Percentiles rank a stretch among this genome's conserved stretches.
These are phyloP conservation scores for Baccha elongata DNA, from an alignment of 2,888 invertebrate species.

Conservation along the genomic window DNA sequence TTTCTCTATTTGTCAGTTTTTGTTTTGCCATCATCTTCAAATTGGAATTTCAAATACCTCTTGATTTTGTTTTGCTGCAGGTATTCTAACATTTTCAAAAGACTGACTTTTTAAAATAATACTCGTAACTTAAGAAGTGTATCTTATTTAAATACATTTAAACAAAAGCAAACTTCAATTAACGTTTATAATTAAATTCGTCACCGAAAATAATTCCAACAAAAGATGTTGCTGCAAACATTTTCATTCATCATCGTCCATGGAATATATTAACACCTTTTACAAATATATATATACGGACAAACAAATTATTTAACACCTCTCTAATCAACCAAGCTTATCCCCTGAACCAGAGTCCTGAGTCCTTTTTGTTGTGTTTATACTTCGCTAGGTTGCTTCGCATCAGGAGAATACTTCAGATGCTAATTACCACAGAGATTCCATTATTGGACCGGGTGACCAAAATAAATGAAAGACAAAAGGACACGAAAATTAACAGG, in stretches of 20 bases:
- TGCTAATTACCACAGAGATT: constrained; percentile 54
- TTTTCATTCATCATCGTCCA: constrained; percentile 36
- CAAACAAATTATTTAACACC: constrained; percentile 35
- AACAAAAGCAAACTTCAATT: constrained; percentile 27
- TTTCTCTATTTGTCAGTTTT: constrained; percentile 19
- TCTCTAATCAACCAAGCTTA: constrained; percentile 34
- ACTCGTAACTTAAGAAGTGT: background rate
- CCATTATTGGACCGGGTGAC: constrained; percentile 59
- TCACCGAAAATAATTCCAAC: constrained; percentile 22
- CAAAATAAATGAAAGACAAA: constrained; percentile 66
- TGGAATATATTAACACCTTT: constrained; percentile 27
- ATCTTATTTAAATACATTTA: background rate
- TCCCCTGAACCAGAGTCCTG: background rate
- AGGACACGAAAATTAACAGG: constrained; percentile 68
- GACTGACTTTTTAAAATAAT: constrained; percentile 5
- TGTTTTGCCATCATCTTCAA: constrained; percentile 10
- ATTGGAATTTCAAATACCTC: background rate
- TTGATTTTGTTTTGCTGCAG: background rate
- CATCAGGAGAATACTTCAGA: background rate
- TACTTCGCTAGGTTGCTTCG: constrained; percentile 1
- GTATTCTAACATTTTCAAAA: no score
- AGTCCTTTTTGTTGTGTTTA: constrained; percentile 42
- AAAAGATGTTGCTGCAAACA: constrained; percentile 40
- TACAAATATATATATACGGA: constrained; percentile 23
- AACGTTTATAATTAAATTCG: constrained; percentile 56